Percentiles rank a stretch among this genome's conserved stretches.
These are phyloP conservation scores for Laothoe populi DNA, from an alignment of 2,888 invertebrate genomes.

Conservation along the genomic window DNA sequence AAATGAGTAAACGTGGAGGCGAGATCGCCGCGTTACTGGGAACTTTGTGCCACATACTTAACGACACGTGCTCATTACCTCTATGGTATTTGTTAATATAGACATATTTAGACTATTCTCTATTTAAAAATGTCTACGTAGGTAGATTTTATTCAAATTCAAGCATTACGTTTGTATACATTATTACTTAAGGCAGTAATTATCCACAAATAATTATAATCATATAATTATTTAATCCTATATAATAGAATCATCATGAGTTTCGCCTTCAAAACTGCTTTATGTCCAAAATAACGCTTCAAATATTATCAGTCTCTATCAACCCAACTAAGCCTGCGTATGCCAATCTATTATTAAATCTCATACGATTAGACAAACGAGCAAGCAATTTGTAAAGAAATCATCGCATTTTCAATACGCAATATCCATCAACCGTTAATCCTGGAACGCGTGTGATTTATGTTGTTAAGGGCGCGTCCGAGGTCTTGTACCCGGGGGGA, in stretches of 20 bases:
- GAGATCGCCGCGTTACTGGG: constrained; percentile 13
- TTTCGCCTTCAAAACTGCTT: background rate
- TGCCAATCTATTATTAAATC: constrained; percentile 14
- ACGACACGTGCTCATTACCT: constrained; percentile 6
- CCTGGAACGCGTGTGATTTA: constrained; percentile 69
- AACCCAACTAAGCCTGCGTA: constrained; percentile 7
- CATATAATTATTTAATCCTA: too few species aligned
- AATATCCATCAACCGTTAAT: constrained; percentile 65
- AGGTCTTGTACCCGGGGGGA: constrained; percentile 57
- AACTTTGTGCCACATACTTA: constrained; percentile 15
- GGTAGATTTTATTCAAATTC: background rate
- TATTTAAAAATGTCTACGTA: background rate
- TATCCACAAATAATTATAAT: background rate
- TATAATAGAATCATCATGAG: too few species aligned
- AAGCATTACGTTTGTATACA: too few species aligned
- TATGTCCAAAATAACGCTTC: background rate
- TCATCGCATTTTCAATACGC: constrained; percentile 51
- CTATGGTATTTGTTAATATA: background rate
- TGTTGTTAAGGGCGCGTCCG: constrained; percentile 55
- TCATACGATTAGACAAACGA: constrained; percentile 26
- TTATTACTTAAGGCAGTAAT: background rate
- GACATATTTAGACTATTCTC: background rate
- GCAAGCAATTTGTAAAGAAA: constrained; percentile 34
- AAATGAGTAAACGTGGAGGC: constrained; percentile 21
- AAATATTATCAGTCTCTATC: background rate